Evolutionary conservation across 2,888 invertebrate genomes (phyloP).

Genomic region (Leptinotarsa tumamoca): DNA sequence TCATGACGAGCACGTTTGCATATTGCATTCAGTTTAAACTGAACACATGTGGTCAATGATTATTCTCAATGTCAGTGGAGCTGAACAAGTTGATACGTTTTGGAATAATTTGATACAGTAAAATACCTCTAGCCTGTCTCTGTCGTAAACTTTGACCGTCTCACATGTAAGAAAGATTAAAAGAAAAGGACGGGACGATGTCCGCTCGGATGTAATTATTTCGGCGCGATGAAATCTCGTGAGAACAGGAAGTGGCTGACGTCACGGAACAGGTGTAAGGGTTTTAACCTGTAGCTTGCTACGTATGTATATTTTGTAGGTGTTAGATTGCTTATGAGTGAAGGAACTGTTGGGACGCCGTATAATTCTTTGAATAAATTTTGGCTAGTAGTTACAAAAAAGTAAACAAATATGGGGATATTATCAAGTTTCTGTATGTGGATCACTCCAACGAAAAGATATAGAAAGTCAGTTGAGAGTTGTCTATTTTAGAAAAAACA

Average conservation of each 20-base stretch:
- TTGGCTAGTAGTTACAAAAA: not conserved
- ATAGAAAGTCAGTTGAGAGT: no score
- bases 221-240: constrained; percentile 66
- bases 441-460: no score
- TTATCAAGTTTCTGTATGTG: no score
- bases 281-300: constrained; percentile 58
- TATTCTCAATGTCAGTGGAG: constrained; percentile 19
- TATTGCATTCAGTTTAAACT: not conserved
- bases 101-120: constrained; percentile 23
- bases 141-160: constrained; percentile 40
- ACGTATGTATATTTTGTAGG: constrained; percentile 25
- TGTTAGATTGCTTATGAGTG: constrained; percentile 8
- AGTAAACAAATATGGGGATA: no score
- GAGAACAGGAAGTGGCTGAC: constrained; percentile 66
- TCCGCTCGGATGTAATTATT: constrained; percentile 65
- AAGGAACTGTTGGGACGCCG: not conserved
- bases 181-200: constrained; percentile 48
- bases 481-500: no score
- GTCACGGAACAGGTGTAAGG: constrained; percentile 64
- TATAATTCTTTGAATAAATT: not conserved
- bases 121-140: not conserved
- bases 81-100: constrained; percentile 13
- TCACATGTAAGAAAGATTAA: constrained; percentile 34
- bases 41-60: constrained; percentile 12
- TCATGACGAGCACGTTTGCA: no score